A percentile compares a stretch with the other conserved stretches of the same genome.
Evolutionary conservation across 37 sponge, comb jelly and placozoan genomes (phyloP).

Genomic region (Lycopodina hypogea): DNA sequence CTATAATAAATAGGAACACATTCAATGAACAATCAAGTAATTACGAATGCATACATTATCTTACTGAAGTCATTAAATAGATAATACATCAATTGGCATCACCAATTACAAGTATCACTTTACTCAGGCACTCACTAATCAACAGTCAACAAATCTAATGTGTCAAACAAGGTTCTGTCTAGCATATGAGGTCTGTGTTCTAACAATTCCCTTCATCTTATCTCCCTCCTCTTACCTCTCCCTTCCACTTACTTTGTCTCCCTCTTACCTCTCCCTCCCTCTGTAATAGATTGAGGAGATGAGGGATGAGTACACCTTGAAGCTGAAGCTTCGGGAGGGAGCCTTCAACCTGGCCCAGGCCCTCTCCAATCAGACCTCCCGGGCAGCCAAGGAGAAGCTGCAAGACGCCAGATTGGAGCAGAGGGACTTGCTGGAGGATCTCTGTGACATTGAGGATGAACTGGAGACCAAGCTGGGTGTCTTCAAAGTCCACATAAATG

Average conservation of each 20-base stretch:
- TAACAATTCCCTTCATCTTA: neutral
- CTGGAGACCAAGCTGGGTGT: slow-evolving; percentile 75
- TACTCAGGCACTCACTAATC: too few species aligned
- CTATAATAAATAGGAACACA: too few species aligned
- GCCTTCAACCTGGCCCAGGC: slow-evolving; percentile 72
- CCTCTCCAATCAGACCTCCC: slow-evolving; percentile 52
- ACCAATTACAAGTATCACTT: too few species aligned
- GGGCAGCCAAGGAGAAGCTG: slow-evolving; percentile 64
- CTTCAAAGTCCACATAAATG: slow-evolving; percentile 66
- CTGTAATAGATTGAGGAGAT: slow-evolving; percentile 65
- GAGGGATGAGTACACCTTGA: slow-evolving; percentile 58
- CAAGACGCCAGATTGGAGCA: slow-evolving; percentile 57
- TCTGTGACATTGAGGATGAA: slow-evolving; percentile 81
- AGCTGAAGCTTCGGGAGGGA: slow-evolving; percentile 70
- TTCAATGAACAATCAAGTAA: too few species aligned
- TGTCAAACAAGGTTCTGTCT: too few species aligned
- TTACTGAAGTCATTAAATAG: too few species aligned
- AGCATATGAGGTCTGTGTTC: too few species aligned
- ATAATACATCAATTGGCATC: too few species aligned
- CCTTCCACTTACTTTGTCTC: too few species aligned
- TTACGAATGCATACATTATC: too few species aligned
- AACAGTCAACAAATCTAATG: too few species aligned
- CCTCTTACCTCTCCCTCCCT: too few species aligned
- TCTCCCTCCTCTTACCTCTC: neutral
- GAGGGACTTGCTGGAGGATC: slow-evolving; percentile 70